These are phyloP conservation scores for Chlamydotis undulata DNA, from an alignment of 2,113 vertebrate species.

Conservation along the genomic window DNA sequence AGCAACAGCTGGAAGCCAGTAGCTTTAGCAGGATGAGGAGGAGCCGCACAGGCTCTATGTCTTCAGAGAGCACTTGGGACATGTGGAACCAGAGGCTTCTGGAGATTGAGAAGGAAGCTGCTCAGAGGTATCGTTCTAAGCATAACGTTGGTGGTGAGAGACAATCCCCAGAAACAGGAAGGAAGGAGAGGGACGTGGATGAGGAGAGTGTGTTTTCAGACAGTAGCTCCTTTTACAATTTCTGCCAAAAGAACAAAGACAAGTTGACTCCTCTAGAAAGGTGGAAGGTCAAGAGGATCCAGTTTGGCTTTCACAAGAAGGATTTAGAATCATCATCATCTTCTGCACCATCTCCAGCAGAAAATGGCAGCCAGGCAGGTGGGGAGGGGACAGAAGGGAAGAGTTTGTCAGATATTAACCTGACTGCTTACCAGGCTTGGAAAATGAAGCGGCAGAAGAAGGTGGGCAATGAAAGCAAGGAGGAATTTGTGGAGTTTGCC, in stretches of 20 bases:
- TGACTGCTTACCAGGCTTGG: constrained; percentile 94
- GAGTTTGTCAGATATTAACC: constrained; percentile 78
- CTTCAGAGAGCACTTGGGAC: constrained; percentile 85
- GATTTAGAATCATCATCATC: constrained; percentile 69
- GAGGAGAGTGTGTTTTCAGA: constrained; percentile 86
- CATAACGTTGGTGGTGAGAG: constrained; percentile 32
- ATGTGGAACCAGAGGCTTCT: constrained; percentile 88
- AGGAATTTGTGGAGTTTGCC: constrained; percentile 85
- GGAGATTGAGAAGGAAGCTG: constrained; percentile 88
- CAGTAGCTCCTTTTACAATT: constrained; percentile 89
- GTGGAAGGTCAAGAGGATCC: constrained; percentile 94
- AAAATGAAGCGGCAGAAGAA: constrained; percentile 90
- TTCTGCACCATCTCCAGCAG: constrained; percentile 48
- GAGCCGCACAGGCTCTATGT: constrained; percentile 69
- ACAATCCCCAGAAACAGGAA: not conserved
- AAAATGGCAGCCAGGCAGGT: constrained; percentile 32
- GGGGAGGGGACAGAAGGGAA: constrained; percentile 50
- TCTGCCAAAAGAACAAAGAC: constrained; percentile 92
- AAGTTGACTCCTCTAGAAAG: constrained; percentile 90
- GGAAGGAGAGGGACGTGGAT: constrained; percentile 73
- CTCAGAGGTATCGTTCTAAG: constrained; percentile 68
- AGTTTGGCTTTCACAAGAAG: constrained; percentile 95
- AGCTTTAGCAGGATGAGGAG: constrained; percentile 26
- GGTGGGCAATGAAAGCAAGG: constrained; percentile 81
- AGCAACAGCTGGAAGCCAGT: constrained; percentile 73